These are phyloP conservation scores for Drosophila lacertosa DNA, from an alignment of 1,140 invertebrate species.

Conservation along the genomic window DNA sequence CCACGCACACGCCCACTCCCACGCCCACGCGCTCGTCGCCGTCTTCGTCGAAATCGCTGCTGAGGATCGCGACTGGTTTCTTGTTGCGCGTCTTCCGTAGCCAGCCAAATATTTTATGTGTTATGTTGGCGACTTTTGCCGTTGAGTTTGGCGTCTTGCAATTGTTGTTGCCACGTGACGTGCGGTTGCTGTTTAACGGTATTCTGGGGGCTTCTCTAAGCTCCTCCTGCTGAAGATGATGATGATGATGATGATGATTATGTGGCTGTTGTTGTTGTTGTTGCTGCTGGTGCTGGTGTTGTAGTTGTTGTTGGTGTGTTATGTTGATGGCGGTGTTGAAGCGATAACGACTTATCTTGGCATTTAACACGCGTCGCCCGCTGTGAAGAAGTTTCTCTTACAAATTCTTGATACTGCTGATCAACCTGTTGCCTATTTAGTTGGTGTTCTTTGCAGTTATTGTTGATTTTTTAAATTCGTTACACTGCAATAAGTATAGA, in stretches of 20 bases:
- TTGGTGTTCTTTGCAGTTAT: slow-evolving; percentile 19
- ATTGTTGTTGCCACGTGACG: slow-evolving; percentile 49
- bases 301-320: slow-evolving; percentile 57
- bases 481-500: slow-evolving; percentile 56
- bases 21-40: slow-evolving; percentile 64
- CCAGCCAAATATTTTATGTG: slow-evolving; percentile 82
- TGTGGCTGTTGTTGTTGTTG: slow-evolving; percentile 56
- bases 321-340: slow-evolving; percentile 73
- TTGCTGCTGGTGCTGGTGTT: slow-evolving; percentile 50
- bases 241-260: slow-evolving; percentile 40
- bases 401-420: slow-evolving; percentile 10
- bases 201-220: slow-evolving; percentile 10
- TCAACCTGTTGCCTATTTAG: slow-evolving; percentile 15
- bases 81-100: slow-evolving; percentile 76
- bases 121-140: slow-evolving; percentile 81
- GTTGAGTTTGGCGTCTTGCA: slow-evolving; percentile 79
- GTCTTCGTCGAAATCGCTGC: slow-evolving; percentile 77
- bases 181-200: slow-evolving; percentile 24
- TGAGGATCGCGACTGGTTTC: slow-evolving; percentile 74
- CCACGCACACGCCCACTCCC: slow-evolving; percentile 65
- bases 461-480: slow-evolving; percentile 62
- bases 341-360: slow-evolving; percentile 76
- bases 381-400: slow-evolving; percentile 2
- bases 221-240: slow-evolving; percentile 31
- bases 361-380: slow-evolving; percentile 49